Base-by-base conservation (phyloP, 2,888 invertebrate species). In the Pyralis farinalis region DNA sequence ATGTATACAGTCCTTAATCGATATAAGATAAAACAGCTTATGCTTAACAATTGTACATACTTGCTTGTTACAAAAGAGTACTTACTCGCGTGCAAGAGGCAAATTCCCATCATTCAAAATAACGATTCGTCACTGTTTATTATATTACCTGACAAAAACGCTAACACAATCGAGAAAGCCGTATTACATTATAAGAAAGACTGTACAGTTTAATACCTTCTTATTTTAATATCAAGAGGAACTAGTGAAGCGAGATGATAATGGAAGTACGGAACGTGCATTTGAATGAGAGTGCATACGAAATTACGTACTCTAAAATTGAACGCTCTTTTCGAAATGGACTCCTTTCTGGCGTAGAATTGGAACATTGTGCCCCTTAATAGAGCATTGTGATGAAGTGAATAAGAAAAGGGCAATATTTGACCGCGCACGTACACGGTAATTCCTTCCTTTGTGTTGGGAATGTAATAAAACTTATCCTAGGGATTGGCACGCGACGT, bases 391-490 rank as follows among this genome's bases (percentile, higher is more conserved):
- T 85, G 60, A 58, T 62, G 55, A 53, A 69, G 66, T 60, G 65
- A 67, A 67, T 62, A 55, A 68, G 62, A 59, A 62, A 70, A 55
- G 48, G 57, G 60, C 56, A 68, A 71, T 74, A 65, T 69, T 74
- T 71, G 72, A 73, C 70, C 70, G 70, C 58, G 63, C 73, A 71
- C 69, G 73, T 70, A 61, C 66, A 44, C 49, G 45, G 60, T 71
- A 62, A 72, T 73, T 66, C 62, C 65, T 67, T 59, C 51, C 61
- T 62, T 63, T 62, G 70, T 71, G 69, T 64, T 53, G 56, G 69
- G 74, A 76, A 76, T 75, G 75, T 72, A 76, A 82, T 83, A 76
- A 79, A 80, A 79, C 66, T 71, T 75, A 74, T 72, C 66, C 64
- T 65, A 54, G 57, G 63, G 62, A 66, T 70, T 65, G 68, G 66